These are phyloP conservation scores for Capreolus pygargus DNA, from an alignment of 2,113 vertebrate genomes.

Conservation along the genomic window DNA sequence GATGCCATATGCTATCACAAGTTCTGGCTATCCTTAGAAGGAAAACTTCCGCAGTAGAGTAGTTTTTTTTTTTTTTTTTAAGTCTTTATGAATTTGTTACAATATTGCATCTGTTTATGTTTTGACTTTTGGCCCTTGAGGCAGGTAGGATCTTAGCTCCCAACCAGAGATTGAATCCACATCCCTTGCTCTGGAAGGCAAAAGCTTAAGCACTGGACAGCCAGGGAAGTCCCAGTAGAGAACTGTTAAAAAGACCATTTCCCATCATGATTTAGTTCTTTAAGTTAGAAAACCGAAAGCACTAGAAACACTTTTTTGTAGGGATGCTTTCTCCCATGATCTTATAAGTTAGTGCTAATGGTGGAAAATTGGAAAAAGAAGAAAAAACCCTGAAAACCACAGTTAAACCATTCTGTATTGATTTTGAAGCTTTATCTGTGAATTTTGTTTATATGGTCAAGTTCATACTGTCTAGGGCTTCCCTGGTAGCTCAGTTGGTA, in stretches of 20 bases:
- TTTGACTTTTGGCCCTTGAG: not conserved
- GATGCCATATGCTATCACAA: not conserved
- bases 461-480: not conserved
- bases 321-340: not conserved
- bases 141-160: not conserved
- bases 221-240: not conserved
- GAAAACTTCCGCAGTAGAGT: not conserved
- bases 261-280: not conserved
- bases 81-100: not conserved
- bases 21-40: not conserved
- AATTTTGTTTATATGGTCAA: not conserved
- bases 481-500: not conserved
- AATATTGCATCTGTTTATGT: not conserved
- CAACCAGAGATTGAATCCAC: accelerated
- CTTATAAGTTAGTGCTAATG: not conserved
- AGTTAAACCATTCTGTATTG: not conserved
- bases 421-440: not conserved
- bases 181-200: not conserved
- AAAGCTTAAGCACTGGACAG: not conserved
- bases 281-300: not conserved
- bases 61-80: not conserved
- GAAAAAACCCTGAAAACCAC: not conserved
- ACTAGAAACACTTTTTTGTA: not conserved
- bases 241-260: not conserved
- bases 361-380: not conserved